Evolutionary conservation across 1,140 invertebrate genomes (phyloP).

Genomic region (Neodiprion pinetum): DNA sequence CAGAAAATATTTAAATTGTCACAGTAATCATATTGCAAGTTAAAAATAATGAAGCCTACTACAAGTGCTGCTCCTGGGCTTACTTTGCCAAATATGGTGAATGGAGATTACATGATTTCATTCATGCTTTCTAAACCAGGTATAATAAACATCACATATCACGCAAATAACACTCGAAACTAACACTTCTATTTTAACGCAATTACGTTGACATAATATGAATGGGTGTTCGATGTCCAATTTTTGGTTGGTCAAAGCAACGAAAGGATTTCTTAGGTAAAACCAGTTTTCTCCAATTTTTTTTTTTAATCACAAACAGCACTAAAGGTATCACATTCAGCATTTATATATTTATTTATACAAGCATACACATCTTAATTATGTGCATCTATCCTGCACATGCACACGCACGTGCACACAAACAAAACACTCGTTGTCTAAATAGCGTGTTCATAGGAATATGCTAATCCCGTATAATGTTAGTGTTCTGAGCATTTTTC

Average conservation of each 20-base stretch:
- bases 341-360: constrained; percentile 1
- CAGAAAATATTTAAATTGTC: not conserved
- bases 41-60: not conserved
- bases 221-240: not conserved
- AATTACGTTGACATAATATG: not conserved
- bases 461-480: too few relatives aligned
- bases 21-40: not conserved
- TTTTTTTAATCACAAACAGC: not conserved
- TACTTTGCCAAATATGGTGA: not conserved
- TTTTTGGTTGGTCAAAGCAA: constrained; percentile 2
- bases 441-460: too few relatives aligned
- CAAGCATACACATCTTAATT: not conserved
- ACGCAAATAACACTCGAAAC: not conserved
- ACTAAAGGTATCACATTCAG: not conserved
- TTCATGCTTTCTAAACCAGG: constrained; percentile 2
- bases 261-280: not conserved
- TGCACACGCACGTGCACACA: not conserved
- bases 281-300: not conserved
- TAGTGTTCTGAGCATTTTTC: too few relatives aligned
- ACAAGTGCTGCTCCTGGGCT: not conserved
- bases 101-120: not conserved
- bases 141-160: not conserved
- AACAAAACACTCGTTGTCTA: not conserved
- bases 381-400: not conserved
- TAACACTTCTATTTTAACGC: not conserved